Evolutionary conservation across 2,888 invertebrate species (phyloP).

Genomic region (Patella ulyssiponensis): DNA sequence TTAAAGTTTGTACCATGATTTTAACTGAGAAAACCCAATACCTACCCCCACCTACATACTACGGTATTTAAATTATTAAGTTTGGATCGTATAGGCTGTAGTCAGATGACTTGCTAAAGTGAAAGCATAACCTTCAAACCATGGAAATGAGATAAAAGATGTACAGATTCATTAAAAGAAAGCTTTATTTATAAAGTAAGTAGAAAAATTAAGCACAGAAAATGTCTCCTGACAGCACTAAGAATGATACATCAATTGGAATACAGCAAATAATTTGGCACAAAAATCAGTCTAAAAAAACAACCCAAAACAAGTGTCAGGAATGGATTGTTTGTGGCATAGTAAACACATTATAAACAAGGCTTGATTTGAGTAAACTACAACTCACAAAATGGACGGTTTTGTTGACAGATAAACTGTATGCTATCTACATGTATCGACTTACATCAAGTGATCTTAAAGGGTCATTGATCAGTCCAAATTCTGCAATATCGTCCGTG

Average conservation of each 20-base stretch:
- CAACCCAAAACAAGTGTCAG: constrained; percentile 82
- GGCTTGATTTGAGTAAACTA: neutral
- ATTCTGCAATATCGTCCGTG: neutral
- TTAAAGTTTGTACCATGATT: too few relatives aligned
- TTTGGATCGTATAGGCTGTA: too few relatives aligned
- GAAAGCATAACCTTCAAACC: too few relatives aligned
- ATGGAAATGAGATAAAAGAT: too few relatives aligned
- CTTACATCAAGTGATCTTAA: neutral
- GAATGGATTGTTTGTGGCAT: neutral
- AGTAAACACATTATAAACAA: neutral
- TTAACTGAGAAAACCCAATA: too few relatives aligned
- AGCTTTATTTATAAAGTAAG: too few relatives aligned
- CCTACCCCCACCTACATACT: too few relatives aligned
- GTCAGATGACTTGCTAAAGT: too few relatives aligned
- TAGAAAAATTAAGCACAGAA: too few relatives aligned
- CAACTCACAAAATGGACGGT: neutral
- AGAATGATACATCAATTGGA: neutral
- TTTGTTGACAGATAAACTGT: neutral
- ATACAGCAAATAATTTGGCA: neutral
- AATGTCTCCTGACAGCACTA: neutral
- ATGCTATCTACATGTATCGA: too few relatives aligned
- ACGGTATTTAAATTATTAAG: too few relatives aligned
- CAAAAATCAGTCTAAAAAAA: neutral
- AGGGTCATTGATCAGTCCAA: neutral
- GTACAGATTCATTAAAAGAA: too few relatives aligned